A percentile compares a stretch with the other conserved stretches of the same genome.
phyloP scores from a whole-genome alignment of 2,113 vertebrate genomes.

The Cnemophilus loriae region DNA sequence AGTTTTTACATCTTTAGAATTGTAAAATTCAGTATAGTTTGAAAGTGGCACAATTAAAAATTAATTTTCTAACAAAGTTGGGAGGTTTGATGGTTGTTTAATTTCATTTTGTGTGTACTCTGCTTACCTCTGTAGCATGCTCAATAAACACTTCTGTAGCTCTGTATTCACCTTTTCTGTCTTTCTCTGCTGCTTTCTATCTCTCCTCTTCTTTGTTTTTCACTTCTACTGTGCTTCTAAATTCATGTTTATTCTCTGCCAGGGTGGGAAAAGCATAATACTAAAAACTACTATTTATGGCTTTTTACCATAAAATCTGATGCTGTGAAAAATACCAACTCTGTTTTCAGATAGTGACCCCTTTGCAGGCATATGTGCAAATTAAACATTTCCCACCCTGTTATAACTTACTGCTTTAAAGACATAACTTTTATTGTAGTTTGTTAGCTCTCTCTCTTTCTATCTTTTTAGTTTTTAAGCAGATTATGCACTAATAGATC shows the following conservation, averaged over 20 bases:
- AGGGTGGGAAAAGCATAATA: conserved; percentile 78
- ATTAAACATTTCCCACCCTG: conserved; percentile 81
- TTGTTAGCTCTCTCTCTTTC: conserved; percentile 76
- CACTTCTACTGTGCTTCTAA: conserved; percentile 82
- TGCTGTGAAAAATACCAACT: conserved; percentile 63
- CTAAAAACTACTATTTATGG: conserved; percentile 36
- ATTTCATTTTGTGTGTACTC: conserved; percentile 85
- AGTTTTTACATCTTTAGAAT: conserved; percentile 90
- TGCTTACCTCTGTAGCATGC: conserved; percentile 97
- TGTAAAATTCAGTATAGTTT: conserved; percentile 89
- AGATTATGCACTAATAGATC: conserved; percentile 77
- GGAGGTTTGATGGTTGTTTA: conserved; percentile 86
- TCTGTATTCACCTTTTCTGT: conserved; percentile 86
- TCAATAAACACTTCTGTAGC: conserved; percentile 98
- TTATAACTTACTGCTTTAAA: conserved; percentile 72
- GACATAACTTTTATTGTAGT: conserved; percentile 76
- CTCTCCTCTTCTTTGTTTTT: conserved; percentile 77
- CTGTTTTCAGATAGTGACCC: conserved; percentile 43
- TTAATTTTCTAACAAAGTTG: conserved; percentile 88
- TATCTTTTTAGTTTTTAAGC: conserved; percentile 69
- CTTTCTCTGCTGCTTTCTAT: conserved; percentile 82
- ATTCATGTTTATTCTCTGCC: conserved; percentile 78
- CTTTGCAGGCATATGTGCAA: conserved; percentile 61
- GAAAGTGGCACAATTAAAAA: conserved; percentile 94
- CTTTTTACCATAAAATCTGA: conserved; percentile 71